Evolutionary conservation across 2,888 invertebrate species (phyloP), one percentile per base, ranked within the genome.

Genomic region (Globia sparganii): DNA sequence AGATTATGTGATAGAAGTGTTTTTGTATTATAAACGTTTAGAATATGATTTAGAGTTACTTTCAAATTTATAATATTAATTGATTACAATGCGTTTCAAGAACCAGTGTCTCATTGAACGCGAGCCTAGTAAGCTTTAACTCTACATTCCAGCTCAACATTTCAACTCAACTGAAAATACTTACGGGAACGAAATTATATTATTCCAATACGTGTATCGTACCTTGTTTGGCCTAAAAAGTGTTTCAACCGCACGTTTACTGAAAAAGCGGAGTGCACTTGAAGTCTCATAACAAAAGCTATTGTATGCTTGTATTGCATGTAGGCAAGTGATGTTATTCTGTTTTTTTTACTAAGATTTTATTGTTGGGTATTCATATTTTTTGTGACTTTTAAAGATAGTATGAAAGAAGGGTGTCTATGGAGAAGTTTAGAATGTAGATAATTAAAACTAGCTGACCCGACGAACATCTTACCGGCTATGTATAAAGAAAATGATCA

Each of bases 221-320:
- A 49, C 15, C 37, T 67, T 65, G 56, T 72, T 77, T 56, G 46
- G 59, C 62, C 64, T 64, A 64, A 85, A 83, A 81, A 77, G 25
- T 71, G 34, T 83, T 78, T 70, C 72, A 64, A 73, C 67, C 49
- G 25, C 56, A 43, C 65, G 49, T 69, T 72, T 86, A 85, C 87
- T 85, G 80, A 77, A 85, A 85, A 87, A 83, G 74, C 34, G 40
- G 61, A 85, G 78, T 79, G 78, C 67, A 80, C 83, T 86, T 66
- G 72, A 78, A 83, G 72, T 66, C 87, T 86, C 75, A 80, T 72
- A 69, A 71, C 61, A 72, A 77, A 83, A 62, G 62, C 66, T 37
- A 75, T 58, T 77, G n/a, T n/a, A n/a, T n/a, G n/a, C n/a, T n/a
- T n/a, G n/a, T n/a, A n/a, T n/a, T n/a, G n/a, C n/a, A n/a, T n/a